These are phyloP conservation scores for Monochamus alternatus DNA, from an alignment of 2,888 invertebrate species.

Conservation along the genomic window DNA sequence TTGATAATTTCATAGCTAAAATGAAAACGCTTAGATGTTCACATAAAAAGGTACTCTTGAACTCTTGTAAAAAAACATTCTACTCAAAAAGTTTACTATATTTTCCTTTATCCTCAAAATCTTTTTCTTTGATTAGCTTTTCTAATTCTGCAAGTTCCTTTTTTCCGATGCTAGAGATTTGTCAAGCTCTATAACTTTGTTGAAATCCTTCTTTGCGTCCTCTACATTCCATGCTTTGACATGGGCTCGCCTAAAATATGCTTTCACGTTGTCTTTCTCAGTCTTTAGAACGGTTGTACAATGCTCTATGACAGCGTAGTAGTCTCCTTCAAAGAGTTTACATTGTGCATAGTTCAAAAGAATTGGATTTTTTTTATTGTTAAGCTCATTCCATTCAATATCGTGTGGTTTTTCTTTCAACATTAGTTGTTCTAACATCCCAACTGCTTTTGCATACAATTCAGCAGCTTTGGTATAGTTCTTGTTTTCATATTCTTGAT, in stretches of 20 bases:
- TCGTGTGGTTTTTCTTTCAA: constrained; percentile 95
- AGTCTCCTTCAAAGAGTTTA: constrained; percentile 87
- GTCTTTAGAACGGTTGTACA: constrained; percentile 89
- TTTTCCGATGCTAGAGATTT: constrained; percentile 74
- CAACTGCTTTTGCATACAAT: constrained; percentile 88
- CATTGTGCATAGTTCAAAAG: constrained; percentile 94
- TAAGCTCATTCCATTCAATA: constrained; percentile 88
- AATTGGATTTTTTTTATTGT: constrained; percentile 87
- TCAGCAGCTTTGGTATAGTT: constrained; percentile 83
- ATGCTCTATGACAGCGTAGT: constrained; percentile 92
- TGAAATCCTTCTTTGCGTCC: constrained; percentile 83
- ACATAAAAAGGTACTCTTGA: too few relatives aligned
- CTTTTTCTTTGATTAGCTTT: constrained; percentile 78
- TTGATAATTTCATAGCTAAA: too few relatives aligned
- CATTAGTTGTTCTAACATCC: constrained; percentile 93
- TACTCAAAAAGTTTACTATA: constrained; percentile 78
- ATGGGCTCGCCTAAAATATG: constrained; percentile 91
- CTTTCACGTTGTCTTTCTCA: constrained; percentile 95
- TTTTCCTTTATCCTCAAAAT: constrained; percentile 81
- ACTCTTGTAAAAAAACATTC: constrained; percentile 20
- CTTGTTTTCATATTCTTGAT: constrained; percentile 82
- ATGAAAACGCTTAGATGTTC: too few relatives aligned
- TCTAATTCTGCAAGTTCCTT: constrained; percentile 83
- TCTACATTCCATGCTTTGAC: constrained; percentile 92
- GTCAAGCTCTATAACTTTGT: constrained; percentile 80